Evolutionary conservation across 2,888 invertebrate genomes (phyloP).

Genomic region (Callinectes sapidus): DNA sequence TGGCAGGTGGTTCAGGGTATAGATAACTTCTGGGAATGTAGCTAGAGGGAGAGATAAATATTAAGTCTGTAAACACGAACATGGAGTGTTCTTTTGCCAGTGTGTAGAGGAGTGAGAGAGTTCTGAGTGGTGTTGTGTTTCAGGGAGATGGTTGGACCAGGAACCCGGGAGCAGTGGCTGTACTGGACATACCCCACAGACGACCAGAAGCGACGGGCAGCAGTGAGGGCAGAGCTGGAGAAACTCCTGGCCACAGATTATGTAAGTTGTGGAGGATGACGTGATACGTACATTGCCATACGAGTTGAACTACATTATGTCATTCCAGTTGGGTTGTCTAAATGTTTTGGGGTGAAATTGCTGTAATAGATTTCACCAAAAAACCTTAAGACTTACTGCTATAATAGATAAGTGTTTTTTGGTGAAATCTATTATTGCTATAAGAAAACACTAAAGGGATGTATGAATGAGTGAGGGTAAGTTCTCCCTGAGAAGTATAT

Average conservation of each 20-base stretch:
- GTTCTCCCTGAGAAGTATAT: background rate
- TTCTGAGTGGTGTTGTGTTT: background rate
- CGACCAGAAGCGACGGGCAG: conserved; percentile 85
- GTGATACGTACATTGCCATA: no score
- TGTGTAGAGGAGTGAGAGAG: background rate
- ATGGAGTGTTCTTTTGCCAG: background rate
- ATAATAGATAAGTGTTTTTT: no score
- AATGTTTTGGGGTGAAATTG: no score
- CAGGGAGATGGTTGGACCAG: conserved; percentile 88
- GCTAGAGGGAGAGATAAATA: background rate
- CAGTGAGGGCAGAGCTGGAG: conserved; percentile 89
- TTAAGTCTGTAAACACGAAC: background rate
- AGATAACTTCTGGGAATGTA: background rate
- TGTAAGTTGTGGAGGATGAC: conserved; percentile 76
- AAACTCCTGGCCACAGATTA: conserved; percentile 84
- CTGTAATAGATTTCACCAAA: no score
- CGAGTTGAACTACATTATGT: no score
- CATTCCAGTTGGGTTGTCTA: no score
- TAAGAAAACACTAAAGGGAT: background rate
- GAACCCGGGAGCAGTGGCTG: conserved; percentile 83
- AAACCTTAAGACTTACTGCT: no score
- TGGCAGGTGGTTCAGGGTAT: no score
- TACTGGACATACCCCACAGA: conserved; percentile 88
- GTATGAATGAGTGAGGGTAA: background rate
- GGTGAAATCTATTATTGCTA: background rate